Percentiles rank a stretch among this genome's conserved stretches.
These are phyloP conservation scores for Papilio helenus DNA, from an alignment of 1,140 invertebrate species.

Conservation along the genomic window DNA sequence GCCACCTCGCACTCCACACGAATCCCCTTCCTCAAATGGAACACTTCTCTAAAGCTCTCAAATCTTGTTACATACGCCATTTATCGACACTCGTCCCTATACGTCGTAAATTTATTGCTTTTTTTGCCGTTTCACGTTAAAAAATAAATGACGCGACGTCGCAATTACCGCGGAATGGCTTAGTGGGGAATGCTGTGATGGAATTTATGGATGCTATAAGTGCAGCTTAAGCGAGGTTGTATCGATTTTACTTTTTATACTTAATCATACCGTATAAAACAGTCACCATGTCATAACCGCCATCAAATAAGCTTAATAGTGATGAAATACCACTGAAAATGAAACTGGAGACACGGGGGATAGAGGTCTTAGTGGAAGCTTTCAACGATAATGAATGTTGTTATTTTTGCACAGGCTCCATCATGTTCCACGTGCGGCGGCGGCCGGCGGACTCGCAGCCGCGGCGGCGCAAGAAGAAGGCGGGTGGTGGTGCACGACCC, in stretches of 20 bases:
- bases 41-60: slow-evolving; percentile 38
- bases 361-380: no score
- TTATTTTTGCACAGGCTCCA: slow-evolving; percentile 86
- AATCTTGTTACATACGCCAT: slow-evolving; percentile 43
- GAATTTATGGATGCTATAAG: slow-evolving; percentile 10
- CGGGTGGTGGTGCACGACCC: slow-evolving; percentile 78
- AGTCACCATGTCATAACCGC: neutral
- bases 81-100: slow-evolving; percentile 47
- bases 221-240: neutral
- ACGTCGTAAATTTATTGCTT: slow-evolving; percentile 15
- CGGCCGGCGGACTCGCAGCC: slow-evolving; percentile 95
- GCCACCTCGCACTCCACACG: slow-evolving; percentile 38
- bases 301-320: neutral
- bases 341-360: neutral
- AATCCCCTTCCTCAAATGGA: slow-evolving; percentile 45
- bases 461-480: slow-evolving; percentile 95
- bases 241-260: slow-evolving; percentile 19
- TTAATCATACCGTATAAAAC: neutral
- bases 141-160: slow-evolving; percentile 11
- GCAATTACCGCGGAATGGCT: slow-evolving; percentile 7
- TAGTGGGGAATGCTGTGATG: slow-evolving; percentile 2
- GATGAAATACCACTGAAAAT: neutral
- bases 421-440: slow-evolving; percentile 96
- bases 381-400: no score
- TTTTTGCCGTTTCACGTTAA: neutral